These are phyloP conservation scores for Fragum fragum DNA, from an alignment of 2,888 invertebrate species.

Conservation along the genomic window DNA sequence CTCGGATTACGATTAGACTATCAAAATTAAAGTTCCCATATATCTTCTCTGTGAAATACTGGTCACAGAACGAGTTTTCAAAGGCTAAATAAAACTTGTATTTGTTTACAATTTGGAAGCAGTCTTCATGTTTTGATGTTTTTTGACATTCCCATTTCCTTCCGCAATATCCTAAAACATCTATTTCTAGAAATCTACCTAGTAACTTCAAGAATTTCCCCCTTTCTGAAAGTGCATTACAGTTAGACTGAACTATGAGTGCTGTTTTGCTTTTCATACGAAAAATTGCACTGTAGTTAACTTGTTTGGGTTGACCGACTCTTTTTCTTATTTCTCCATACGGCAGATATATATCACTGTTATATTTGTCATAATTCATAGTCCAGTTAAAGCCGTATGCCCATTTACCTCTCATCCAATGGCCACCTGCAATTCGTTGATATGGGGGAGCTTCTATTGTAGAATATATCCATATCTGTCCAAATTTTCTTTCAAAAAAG, in stretches of 20 bases:
- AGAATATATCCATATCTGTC: conserved; percentile 4
- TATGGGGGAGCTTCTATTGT: background rate
- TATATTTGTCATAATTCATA: too few relatives aligned
- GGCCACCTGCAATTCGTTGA: background rate
- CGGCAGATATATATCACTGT: conserved; percentile 6
- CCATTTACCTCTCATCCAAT: background rate
- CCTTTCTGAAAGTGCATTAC: conserved; percentile 16
- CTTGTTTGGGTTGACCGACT: background rate
- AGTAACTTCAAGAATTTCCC: conserved; percentile 32
- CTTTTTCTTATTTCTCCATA: conserved; percentile 15
- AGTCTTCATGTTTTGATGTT: conserved; percentile 46
- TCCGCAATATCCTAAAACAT: conserved; percentile 42
- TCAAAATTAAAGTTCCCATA: background rate
- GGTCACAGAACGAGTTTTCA: background rate
- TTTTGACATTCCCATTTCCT: conserved; percentile 49
- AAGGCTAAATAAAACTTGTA: conserved; percentile 44
- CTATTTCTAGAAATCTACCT: conserved; percentile 26
- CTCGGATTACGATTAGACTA: conserved; percentile 22
- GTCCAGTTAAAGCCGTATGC: conserved; percentile 10
- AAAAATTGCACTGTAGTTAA: background rate
- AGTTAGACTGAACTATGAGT: conserved; percentile 15
- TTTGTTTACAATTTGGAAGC: conserved; percentile 45
- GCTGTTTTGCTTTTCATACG: background rate
- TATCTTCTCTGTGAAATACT: background rate
- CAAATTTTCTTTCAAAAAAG: background rate